phyloP scores from a whole-genome alignment of 2,113 vertebrate genomes.

The Dryoscopus gambensis region DNA sequence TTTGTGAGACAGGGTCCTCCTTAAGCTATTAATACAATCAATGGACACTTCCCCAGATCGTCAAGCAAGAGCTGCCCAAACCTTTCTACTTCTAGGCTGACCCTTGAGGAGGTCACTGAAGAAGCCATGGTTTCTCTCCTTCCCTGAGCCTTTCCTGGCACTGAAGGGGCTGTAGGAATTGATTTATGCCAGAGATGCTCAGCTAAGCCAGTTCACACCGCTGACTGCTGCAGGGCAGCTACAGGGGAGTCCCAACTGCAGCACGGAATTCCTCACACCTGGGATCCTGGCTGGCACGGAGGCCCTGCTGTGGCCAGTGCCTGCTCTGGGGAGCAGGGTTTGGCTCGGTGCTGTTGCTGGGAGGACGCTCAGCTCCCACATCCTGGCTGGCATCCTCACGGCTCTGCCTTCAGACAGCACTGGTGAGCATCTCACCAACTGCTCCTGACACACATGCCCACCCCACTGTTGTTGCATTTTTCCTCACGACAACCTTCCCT shows the following conservation, averaged over 20 bases:
- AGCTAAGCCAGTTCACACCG: not conserved
- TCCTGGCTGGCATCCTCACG: not conserved
- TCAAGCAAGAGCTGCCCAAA: not conserved
- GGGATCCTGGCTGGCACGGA: not conserved
- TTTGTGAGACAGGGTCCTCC: not conserved
- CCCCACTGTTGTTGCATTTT: not conserved
- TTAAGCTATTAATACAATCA: not conserved
- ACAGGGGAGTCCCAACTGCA: not conserved
- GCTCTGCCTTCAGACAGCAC: not conserved
- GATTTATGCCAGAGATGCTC: not conserved
- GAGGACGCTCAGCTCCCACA: not conserved
- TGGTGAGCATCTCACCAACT: not conserved
- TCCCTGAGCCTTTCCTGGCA: not conserved
- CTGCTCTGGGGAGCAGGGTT: accelerated
- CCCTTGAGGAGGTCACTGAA: not conserved
- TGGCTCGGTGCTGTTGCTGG: accelerated
- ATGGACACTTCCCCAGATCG: not conserved
- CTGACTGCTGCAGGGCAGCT: not conserved
- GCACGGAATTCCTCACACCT: not conserved
- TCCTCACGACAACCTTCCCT: not conserved
- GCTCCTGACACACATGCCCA: not conserved
- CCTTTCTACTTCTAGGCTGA: not conserved
- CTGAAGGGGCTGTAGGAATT: accelerated
- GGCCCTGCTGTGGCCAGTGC: not conserved
- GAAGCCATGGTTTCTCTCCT: not conserved